Percentiles rank a stretch among this genome's conserved stretches.
Evolutionary conservation across 2,797 vertebrate genomes (phyloP).

Genomic region (Adelosebastes latens): DNA sequence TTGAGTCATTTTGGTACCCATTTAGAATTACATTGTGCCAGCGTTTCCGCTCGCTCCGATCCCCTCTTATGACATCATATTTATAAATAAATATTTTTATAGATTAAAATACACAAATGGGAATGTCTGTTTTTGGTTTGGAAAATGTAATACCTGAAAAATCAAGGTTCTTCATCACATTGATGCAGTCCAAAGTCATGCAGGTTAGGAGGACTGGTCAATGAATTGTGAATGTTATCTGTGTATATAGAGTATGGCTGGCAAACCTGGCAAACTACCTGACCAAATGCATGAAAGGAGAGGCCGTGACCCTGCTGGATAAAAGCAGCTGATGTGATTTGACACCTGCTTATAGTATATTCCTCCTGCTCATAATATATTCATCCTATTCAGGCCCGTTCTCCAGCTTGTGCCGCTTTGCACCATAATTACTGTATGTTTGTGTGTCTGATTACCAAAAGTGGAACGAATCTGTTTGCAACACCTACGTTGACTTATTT

Average conservation of each 20-base stretch:
- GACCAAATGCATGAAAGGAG: not conserved
- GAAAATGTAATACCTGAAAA: not conserved
- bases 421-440: not conserved
- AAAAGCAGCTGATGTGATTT: not conserved
- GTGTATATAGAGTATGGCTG: not conserved
- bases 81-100: not conserved
- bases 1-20: not conserved
- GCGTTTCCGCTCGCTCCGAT: not conserved
- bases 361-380: not conserved
- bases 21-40: not conserved
- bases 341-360: not conserved
- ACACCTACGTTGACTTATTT: not conserved
- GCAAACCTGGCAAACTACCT: not conserved
- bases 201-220: not conserved
- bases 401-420: not conserved
- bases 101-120: not conserved
- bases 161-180: not conserved
- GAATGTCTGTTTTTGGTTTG: not conserved
- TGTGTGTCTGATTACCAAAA: not conserved
- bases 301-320: not conserved
- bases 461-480: not conserved
- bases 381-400: not conserved
- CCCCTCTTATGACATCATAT: not conserved
- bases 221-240: not conserved
- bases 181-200: not conserved